Base-by-base conservation (phyloP, 2,888 invertebrate species). In the Callyntrura guangdongensis region DNA sequence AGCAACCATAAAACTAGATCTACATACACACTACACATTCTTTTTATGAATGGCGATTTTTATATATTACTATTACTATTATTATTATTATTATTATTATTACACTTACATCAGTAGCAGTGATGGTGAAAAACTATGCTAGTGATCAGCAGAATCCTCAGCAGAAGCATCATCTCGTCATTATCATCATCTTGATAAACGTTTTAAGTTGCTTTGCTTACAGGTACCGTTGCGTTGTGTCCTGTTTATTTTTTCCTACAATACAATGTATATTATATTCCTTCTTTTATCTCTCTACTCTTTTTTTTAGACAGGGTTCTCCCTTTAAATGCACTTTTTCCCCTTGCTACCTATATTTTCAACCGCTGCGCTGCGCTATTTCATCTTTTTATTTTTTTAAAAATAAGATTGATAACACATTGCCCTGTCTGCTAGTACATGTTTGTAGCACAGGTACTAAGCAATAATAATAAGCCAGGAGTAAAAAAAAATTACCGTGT, bases 21-120 rank as follows among this genome's bases (percentile, higher is more conserved):
- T 69, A n/a, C 72, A 20, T 14, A 9, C 72, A 72, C 11, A 47
- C n/a, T 5, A 3, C 27, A 20, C 53, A 53, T 53, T 53, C 79
- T 79, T 79, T 79, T 79, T 79, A 79, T 79, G 79, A 79, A 79
- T 79, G 79, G 79, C n/a, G n/a, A 56, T 79, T 79, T 77, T 77
- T 69, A 69, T 69, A 17, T n/a, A n/a, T n/a, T n/a, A n/a, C n/a
- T n/a, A n/a, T n/a, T n/a, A n/a, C n/a, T n/a, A n/a, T n/a, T n/a
- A n/a, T n/a, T n/a, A n/a, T n/a, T n/a, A n/a, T n/a, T n/a, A n/a
- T n/a, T n/a, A n/a, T n/a, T n/a, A n/a, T n/a, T n/a, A n/a, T n/a
- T n/a, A n/a, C n/a, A n/a, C n/a, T n/a, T n/a, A n/a, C n/a, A 36
- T 69, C 25, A 27, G 25, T 9, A 11, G 72, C 45, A 72, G 47